Percentiles rank a stretch among this genome's conserved stretches.
Conservation (phyloP, 2,888 invertebrate species). For the Trachelus iudaicus region DNA sequence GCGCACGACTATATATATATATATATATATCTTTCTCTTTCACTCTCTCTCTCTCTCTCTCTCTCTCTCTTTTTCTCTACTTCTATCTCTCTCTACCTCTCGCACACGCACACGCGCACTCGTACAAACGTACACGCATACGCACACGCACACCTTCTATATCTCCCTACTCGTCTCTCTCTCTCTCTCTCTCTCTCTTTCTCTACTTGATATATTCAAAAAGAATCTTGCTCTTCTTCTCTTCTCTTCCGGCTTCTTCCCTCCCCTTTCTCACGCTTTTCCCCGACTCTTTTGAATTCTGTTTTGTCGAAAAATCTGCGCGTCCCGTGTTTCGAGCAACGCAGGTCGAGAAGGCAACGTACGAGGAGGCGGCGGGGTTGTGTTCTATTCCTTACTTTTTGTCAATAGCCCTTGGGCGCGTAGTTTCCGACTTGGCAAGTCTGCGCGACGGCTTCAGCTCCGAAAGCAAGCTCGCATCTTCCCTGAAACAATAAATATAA, state of each 20-base stretch:
- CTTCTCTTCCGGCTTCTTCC: conserved; percentile 16
- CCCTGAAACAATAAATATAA: conserved; percentile 40
- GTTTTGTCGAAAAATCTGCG: too few relatives aligned
- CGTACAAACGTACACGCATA: too few relatives aligned
- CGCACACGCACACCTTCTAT: background rate
- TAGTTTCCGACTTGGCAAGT: conserved; percentile 49
- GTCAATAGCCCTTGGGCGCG: conserved; percentile 45
- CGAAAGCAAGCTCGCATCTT: conserved; percentile 54
- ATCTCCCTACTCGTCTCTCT: conserved; percentile 17
- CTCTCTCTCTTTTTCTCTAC: background rate
- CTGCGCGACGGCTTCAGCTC: conserved; percentile 58
- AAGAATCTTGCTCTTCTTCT: background rate
- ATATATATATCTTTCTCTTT: too few relatives aligned
- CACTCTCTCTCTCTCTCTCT: background rate
- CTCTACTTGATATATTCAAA: background rate
- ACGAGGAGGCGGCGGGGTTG: conserved; percentile 29
- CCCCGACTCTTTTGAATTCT: background rate
- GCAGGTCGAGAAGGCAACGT: conserved; percentile 27
- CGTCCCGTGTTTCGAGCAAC: too few relatives aligned
- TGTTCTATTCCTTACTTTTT: conserved; percentile 55
- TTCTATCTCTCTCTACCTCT: background rate
- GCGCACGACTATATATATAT: conserved; percentile 4
- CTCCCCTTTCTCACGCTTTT: background rate
- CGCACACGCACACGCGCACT: background rate
- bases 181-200: conserved; percentile 9